Percentiles rank a stretch among this genome's conserved stretches.
phyloP scores from a whole-genome alignment of 2,888 invertebrate species.

The Rotaria sp. region DNA sequence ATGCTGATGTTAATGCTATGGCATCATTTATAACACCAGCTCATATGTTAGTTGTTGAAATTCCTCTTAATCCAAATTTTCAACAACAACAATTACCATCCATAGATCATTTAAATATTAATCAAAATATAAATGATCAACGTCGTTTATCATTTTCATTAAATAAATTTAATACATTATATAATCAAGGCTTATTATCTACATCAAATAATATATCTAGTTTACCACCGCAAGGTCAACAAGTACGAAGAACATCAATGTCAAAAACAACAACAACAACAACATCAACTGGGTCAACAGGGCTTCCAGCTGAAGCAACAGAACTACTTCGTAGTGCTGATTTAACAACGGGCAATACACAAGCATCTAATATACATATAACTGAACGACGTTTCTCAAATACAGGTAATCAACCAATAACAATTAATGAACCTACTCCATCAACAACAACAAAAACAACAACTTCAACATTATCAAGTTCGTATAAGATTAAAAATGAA shows the following conservation, averaged over 20 bases:
- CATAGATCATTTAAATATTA: neutral
- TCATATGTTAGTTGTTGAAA: constrained; percentile 6
- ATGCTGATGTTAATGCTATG: neutral
- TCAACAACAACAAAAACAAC: neutral
- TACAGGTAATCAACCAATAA: neutral
- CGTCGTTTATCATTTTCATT: neutral
- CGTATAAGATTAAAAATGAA: too few relatives aligned
- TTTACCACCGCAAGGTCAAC: neutral
- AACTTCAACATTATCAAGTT: neutral
- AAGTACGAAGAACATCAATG: neutral
- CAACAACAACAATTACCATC: neutral
- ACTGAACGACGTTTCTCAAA: neutral
- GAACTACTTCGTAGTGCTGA: neutral
- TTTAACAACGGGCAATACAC: neutral
- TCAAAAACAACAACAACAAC: constrained; percentile 20
- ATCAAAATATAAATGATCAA: too few relatives aligned
- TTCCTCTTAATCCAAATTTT: neutral
- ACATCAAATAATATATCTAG: neutral
- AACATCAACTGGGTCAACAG: neutral
- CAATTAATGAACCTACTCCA: neutral
- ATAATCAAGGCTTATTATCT: neutral
- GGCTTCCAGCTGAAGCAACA: neutral
- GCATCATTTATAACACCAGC: neutral
- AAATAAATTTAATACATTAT: neutral
- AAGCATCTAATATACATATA: neutral